Base-by-base conservation (phyloP, 1,140 invertebrate genomes). In the Notospermus geniculatus region DNA sequence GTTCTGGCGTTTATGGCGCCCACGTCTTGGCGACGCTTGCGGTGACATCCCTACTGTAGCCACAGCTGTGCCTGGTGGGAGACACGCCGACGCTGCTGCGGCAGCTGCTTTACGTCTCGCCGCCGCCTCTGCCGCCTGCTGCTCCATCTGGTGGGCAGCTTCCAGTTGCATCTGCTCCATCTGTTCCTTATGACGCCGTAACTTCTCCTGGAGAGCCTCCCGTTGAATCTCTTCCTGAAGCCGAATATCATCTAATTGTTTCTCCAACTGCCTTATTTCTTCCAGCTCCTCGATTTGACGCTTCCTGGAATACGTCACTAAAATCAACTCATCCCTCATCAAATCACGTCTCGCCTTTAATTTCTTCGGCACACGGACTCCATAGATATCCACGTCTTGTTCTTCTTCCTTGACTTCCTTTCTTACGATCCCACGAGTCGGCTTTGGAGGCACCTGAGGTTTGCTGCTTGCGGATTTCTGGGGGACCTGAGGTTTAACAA, bases 321-420 rank as follows among this genome's bases (percentile, higher is more conserved):
- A 72, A 65, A 83, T 78, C 27, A 85, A 68, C 69, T 86, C 85
- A 60, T 86, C 85, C 62, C 83, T 79, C n/a, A 86, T 73, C 59
- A 85, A 78, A 57, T 83, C 82, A 66, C 85, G 84, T 29, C 85
- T 69, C 30, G 75, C 82, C 68, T 83, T 83, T 77, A 86, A 83
- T 55, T 84, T 84, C 55, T 76, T 75, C 17, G 83, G 83, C 43
- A 85, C 75, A 59, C 82, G 78, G 17, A 73, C 75, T 50, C 74
- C 76, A 55, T 77, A 77, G 57, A 80, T 76, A 32, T 69, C 71
- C 19, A 77, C 74, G n/a, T n/a, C n/a, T n/a, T n/a, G n/a, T 13
- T 17, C 9, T 45, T 45, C 23, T 45, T 28, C n/a, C 62, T 54
- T 25, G n/a, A 19, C 54, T 5, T 50, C 25, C 25, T 50, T 50